A percentile compares a stretch with the other conserved stretches of the same genome.
Evolutionary conservation across 2,113 vertebrate genomes (phyloP).

Genomic region (Gasterosteus nipponicus): DNA sequence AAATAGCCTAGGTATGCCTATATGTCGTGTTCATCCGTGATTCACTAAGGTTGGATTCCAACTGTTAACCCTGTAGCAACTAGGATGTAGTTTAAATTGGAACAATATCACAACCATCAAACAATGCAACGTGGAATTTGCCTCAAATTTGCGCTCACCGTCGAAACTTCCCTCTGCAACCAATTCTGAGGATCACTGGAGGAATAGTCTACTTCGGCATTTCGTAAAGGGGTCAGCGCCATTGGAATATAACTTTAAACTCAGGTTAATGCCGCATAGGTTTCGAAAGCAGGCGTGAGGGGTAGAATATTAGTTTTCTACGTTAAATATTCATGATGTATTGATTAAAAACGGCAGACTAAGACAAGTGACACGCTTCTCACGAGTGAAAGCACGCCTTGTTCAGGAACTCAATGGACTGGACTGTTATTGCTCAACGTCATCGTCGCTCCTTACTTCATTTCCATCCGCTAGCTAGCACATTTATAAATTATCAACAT

Average conservation of each 20-base stretch:
- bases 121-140: neutral
- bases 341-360: neutral
- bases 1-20: neutral
- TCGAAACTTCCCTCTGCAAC: neutral
- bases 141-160: neutral
- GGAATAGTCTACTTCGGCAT: constrained; percentile 15
- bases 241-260: neutral
- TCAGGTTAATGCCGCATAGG: neutral
- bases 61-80: neutral
- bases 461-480: neutral
- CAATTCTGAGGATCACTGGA: neutral
- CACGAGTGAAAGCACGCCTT: neutral
- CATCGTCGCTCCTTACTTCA: neutral
- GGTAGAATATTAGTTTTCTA: rapidly evolving
- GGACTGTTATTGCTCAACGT: constrained; percentile 49
- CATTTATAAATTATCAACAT: constrained; percentile 25
- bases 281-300: rapidly evolving
- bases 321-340: rapidly evolving
- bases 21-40: neutral
- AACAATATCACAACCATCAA: neutral
- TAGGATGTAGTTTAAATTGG: neutral
- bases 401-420: neutral
- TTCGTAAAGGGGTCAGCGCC: neutral
- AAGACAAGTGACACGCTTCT: neutral
- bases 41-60: neutral